Evolutionary conservation across 2,797 vertebrate genomes (phyloP).

Genomic region (Coregonus suidteri): DNA sequence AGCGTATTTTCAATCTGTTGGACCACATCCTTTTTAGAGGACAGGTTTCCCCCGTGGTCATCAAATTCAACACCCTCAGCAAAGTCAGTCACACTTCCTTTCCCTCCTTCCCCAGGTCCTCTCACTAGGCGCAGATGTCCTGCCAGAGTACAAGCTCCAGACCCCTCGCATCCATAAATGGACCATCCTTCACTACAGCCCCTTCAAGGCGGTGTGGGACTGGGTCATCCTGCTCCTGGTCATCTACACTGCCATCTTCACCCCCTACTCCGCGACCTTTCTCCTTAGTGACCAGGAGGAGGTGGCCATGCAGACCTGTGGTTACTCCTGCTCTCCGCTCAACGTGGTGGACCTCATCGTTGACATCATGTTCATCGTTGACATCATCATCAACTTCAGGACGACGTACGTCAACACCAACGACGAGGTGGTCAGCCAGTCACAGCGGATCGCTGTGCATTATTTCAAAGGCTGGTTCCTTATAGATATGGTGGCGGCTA

Average conservation of each 20-base stretch:
- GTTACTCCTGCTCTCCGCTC: conserved; percentile 86
- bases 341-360: conserved; percentile 89
- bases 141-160: conserved; percentile 90
- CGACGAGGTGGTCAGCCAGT: conserved; percentile 91
- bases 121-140: conserved; percentile 83
- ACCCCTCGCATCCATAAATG: conserved; percentile 89
- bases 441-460: conserved; percentile 85
- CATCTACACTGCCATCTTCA: conserved; percentile 90
- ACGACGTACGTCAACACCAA: conserved; percentile 90
- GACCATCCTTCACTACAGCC: conserved; percentile 93
- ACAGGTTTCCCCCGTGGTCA: too few relatives aligned
- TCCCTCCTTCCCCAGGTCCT: conserved; percentile 71
- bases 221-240: conserved; percentile 90
- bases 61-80: too few relatives aligned
- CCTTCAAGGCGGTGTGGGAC: conserved; percentile 92
- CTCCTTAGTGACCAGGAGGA: conserved; percentile 80
- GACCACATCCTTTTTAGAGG: too few relatives aligned
- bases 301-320: conserved; percentile 68
- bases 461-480: conserved; percentile 97
- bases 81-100: not conserved
- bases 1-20: too few relatives aligned
- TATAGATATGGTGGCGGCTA: conserved; percentile 92
- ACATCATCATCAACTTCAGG: conserved; percentile 92
- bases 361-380: conserved; percentile 93
- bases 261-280: conserved; percentile 86